A percentile compares a stretch with the other conserved stretches of the same genome.
These are phyloP conservation scores for Anagyrus pseudococci DNA, from an alignment of 2,888 invertebrate genomes.

Conservation along the genomic window DNA sequence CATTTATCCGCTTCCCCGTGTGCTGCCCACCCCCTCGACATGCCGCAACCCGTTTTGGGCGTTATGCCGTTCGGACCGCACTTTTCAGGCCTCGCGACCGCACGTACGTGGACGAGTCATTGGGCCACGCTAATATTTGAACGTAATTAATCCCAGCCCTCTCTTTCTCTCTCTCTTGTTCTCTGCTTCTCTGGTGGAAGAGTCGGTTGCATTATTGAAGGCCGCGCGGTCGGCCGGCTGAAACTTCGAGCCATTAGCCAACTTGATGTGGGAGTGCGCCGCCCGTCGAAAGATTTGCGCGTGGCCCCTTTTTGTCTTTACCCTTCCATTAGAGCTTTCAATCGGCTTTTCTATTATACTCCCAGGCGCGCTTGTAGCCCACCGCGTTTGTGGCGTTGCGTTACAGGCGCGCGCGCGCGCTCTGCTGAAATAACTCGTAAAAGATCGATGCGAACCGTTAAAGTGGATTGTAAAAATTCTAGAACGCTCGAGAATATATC, in stretches of 20 bases:
- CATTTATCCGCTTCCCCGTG: background rate
- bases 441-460: too few species aligned
- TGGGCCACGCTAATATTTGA: slow-evolving; percentile 53
- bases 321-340: background rate
- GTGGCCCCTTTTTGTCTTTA: background rate
- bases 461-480: too few species aligned
- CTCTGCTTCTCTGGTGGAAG: too few species aligned
- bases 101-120: slow-evolving; percentile 11
- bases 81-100: slow-evolving; percentile 6
- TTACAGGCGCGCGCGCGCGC: too few species aligned
- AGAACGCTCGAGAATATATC: too few species aligned
- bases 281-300: background rate
- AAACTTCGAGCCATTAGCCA: background rate
- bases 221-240: background rate
- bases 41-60: slow-evolving; percentile 5
- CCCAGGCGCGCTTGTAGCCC: too few species aligned
- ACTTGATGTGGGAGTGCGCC: background rate
- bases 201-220: slow-evolving; percentile 14
- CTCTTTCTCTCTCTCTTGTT: background rate
- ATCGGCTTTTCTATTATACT: background rate
- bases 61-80: background rate
- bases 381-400: too few species aligned
- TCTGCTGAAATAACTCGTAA: too few species aligned
- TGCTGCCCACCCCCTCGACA: background rate
- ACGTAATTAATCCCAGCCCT: slow-evolving; percentile 52